Evolutionary conservation across 2,113 vertebrate genomes (phyloP), one percentile per base, ranked within the genome.

Genomic region (Ictalurus furcatus): DNA sequence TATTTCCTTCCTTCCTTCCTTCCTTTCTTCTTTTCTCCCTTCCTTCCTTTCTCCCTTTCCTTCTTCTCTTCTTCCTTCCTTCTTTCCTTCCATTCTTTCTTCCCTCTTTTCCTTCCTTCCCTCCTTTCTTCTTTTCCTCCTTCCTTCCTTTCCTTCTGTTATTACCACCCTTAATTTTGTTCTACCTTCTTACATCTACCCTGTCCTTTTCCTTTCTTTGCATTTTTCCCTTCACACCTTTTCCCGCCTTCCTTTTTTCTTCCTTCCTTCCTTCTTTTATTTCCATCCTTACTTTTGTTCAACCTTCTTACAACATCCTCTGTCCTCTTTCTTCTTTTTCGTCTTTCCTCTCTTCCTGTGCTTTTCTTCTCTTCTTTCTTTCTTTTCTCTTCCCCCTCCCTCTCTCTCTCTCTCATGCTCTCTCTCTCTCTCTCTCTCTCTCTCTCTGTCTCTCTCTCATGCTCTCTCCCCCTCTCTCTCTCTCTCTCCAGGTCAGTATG

Each of bases 401-500:
- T 34, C 9, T 67, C 61, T 73, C 61, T 73, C 9, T 0, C 23
- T 59, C 3, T 25, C 37, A 44, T 78, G 54, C 56, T 44, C 78
- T 87, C 23, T 82, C 48, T 86, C 37, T 74, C 79, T 34, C 28
- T 85, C 9, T 56, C 5, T 61, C 6, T 0, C 16, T 59, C 3
- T 30, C 37, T 87, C 23, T 82, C 48, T 86, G 37, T 61, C 79
- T 28, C 19, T 85, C 9, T 56, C 5, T 74, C 79, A n/a, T n/a
- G 59, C 13, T 58, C 13, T 59, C 61, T 71, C 16, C 56, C 69
- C 44, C 56, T 44, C 78, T 87, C 23, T 82, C 48, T 86, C 54
- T 61, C 79, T 28, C 28, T 85, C 9, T 56, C 5, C 61, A 99
- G 98, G 98, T 94, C 97, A 98, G 67, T 97, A 97, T 93, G 96